These are phyloP conservation scores for Cyclopterus lumpus DNA, from an alignment of 2,797 vertebrate species.

Conservation along the genomic window DNA sequence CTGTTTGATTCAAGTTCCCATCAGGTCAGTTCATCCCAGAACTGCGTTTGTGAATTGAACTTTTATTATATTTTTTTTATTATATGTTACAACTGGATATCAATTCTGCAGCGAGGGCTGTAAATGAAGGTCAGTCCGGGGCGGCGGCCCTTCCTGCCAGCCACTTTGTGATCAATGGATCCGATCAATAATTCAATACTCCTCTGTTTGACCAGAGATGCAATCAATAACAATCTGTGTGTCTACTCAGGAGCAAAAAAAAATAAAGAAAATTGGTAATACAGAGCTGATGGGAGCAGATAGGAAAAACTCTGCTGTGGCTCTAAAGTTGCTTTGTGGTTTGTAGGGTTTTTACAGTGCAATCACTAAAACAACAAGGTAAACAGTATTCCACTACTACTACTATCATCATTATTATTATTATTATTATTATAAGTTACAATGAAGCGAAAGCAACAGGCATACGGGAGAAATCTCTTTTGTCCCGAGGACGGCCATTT, in stretches of 20 bases:
- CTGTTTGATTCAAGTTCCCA: background rate
- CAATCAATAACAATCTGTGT: background rate
- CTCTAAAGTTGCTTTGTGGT: background rate
- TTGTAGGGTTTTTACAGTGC: background rate
- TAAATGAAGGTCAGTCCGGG: constrained; percentile 11
- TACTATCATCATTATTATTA: background rate
- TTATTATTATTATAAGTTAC: background rate
- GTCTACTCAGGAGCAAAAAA: background rate
- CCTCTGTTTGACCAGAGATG: constrained; percentile 5
- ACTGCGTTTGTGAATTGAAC: too few species aligned
- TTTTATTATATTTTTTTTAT: too few species aligned
- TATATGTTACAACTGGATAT: too few species aligned
- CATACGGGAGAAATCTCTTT: too few species aligned
- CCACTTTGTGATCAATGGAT: constrained; percentile 43
- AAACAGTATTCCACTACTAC: background rate
- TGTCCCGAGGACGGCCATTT: background rate
- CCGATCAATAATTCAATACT: constrained; percentile 41
- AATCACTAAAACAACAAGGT: background rate
- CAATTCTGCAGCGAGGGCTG: too few species aligned
- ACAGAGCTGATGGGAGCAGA: background rate
- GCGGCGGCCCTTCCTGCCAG: constrained; percentile 12
- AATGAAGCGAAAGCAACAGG: too few species aligned
- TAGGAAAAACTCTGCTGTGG: background rate
- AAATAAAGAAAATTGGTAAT: background rate
- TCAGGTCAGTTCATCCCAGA: background rate